Evolutionary conservation across 2,797 vertebrate genomes (phyloP).

Genomic region (Gallinago solitaria): DNA sequence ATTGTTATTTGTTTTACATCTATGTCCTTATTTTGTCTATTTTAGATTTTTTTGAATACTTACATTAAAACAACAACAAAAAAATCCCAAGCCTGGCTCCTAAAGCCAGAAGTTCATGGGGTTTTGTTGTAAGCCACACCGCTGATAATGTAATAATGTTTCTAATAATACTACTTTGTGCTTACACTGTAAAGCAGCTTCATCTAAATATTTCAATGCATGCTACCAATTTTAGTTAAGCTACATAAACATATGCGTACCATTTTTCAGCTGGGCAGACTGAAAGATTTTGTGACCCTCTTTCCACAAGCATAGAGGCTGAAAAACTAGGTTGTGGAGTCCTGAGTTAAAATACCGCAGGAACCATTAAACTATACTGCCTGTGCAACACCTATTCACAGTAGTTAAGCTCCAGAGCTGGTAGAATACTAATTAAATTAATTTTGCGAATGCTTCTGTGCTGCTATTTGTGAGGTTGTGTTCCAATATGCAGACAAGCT

Average conservation of each 20-base stretch:
- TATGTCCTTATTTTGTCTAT: slow-evolving; percentile 9
- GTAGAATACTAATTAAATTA: slow-evolving; percentile 60
- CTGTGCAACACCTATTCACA: slow-evolving; percentile 57
- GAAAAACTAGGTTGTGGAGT: not conserved
- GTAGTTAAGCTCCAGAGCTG: slow-evolving; percentile 41
- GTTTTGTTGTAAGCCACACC: not conserved
- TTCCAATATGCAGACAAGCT: slow-evolving; percentile 63
- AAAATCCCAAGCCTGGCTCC: not conserved
- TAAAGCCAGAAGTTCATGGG: not conserved
- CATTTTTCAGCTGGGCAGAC: slow-evolving; percentile 20
- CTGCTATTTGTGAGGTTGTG: slow-evolving; percentile 44
- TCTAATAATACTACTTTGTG: slow-evolving; percentile 1
- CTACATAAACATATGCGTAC: not conserved
- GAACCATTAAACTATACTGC: slow-evolving; percentile 40
- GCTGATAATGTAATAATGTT: slow-evolving; percentile 11
- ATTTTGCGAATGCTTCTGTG: slow-evolving; percentile 47
- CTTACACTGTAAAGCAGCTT: slow-evolving; percentile 18
- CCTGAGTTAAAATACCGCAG: slow-evolving; percentile 2
- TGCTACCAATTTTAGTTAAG: slow-evolving; percentile 13
- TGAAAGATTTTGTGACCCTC: slow-evolving; percentile 12
- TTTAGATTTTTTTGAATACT: slow-evolving; percentile 43
- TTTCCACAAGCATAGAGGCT: not conserved
- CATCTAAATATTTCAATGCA: slow-evolving; percentile 8
- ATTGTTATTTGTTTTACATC: slow-evolving; percentile 37
- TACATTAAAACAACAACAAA: not conserved